Percentiles rank a stretch among this genome's conserved stretches.
These are phyloP conservation scores for Hydrochoerus hydrochaeris DNA, from an alignment of 2,113 vertebrate genomes.

Conservation along the genomic window DNA sequence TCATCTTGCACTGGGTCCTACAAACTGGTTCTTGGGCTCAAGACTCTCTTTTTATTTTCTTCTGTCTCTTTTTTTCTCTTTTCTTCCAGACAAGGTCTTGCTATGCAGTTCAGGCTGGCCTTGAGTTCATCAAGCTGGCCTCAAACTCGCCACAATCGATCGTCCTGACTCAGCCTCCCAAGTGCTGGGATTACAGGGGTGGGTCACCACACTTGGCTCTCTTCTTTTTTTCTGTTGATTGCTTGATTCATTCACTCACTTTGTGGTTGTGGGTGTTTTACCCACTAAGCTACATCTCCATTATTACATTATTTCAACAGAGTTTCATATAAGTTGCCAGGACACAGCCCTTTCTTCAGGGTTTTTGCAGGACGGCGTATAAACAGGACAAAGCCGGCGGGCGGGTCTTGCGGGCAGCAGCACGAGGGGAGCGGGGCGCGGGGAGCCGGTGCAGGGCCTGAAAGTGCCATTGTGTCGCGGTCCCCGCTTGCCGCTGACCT, in stretches of 20 bases:
- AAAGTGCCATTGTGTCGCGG: conserved; percentile 57
- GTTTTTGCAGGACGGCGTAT: background rate
- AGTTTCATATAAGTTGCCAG: background rate
- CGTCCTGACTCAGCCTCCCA: background rate
- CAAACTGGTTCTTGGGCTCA: no score
- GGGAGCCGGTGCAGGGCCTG: conserved; percentile 16
- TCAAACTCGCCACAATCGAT: background rate
- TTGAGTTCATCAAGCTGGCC: background rate
- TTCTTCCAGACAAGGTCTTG: background rate
- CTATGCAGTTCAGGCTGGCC: background rate
- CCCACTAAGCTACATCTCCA: background rate
- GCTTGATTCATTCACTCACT: background rate
- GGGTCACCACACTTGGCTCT: background rate
- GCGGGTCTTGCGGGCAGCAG: background rate
- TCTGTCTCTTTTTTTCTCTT: no score
- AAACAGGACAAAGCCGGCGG: conserved; percentile 31
- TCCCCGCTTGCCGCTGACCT: background rate
- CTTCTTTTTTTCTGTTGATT: background rate
- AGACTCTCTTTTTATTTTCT: no score
- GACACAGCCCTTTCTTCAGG: conserved; percentile 33
- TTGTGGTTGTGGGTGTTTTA: background rate
- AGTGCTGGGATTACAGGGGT: background rate
- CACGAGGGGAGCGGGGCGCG: background rate
- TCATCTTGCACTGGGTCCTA: no score
- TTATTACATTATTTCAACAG: background rate